A percentile compares a stretch with the other conserved stretches of the same genome.
Evolutionary conservation across 2,888 invertebrate species (phyloP).

Genomic region (Lycocerus yunnanus): DNA sequence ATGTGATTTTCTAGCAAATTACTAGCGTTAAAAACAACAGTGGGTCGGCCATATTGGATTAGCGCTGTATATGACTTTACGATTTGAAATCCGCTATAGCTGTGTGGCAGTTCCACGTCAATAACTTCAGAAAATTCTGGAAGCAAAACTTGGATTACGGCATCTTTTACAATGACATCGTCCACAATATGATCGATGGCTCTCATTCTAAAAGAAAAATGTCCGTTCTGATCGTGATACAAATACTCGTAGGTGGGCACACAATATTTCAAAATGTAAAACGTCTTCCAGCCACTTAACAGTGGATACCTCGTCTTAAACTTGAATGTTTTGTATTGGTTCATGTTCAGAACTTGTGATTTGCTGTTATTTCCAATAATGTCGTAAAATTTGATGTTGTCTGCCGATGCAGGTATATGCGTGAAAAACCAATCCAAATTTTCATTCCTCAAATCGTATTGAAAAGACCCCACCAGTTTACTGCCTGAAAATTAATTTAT

Average conservation of each 20-base stretch:
- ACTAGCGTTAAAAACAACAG: slow-evolving; percentile 31
- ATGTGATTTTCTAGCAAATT: slow-evolving; percentile 36
- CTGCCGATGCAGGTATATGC: slow-evolving; percentile 37
- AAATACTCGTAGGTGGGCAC: slow-evolving; percentile 39
- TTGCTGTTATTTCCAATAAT: slow-evolving; percentile 36
- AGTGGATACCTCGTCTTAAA: slow-evolving; percentile 38
- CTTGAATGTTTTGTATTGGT: slow-evolving; percentile 32
- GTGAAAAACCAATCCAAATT: slow-evolving; percentile 32
- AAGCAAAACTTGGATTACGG: slow-evolving; percentile 32
- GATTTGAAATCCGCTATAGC: slow-evolving; percentile 15
- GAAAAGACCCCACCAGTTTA: slow-evolving; percentile 30
- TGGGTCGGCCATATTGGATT: slow-evolving; percentile 32
- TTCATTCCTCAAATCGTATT: background rate
- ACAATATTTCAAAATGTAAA: slow-evolving; percentile 36
- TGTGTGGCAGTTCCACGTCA: slow-evolving; percentile 17
- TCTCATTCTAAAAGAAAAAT: slow-evolving; percentile 34
- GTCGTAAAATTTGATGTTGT: slow-evolving; percentile 37
- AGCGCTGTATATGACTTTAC: slow-evolving; percentile 23
- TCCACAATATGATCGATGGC: slow-evolving; percentile 38
- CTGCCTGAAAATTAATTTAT: slow-evolving; percentile 32
- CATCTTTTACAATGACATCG: slow-evolving; percentile 35
- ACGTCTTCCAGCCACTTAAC: slow-evolving; percentile 39
- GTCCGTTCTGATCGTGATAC: slow-evolving; percentile 10
- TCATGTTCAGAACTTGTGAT: slow-evolving; percentile 24
- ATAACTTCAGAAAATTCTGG: slow-evolving; percentile 35